These are phyloP conservation scores for Polyommatus icarus DNA, from an alignment of 2,888 invertebrate genomes.

Conservation along the genomic window DNA sequence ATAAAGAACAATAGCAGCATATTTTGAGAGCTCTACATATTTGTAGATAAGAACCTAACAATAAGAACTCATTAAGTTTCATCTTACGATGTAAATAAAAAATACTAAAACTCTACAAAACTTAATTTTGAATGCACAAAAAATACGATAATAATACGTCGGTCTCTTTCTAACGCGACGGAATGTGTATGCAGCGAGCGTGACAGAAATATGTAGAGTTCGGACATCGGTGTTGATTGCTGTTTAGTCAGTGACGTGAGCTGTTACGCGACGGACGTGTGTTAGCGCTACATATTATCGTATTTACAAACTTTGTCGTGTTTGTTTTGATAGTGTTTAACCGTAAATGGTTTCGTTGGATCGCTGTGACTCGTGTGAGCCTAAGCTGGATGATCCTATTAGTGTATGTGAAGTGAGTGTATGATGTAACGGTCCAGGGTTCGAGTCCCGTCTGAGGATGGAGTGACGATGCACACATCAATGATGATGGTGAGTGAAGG, in stretches of 20 bases:
- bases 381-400: slow-evolving; percentile 38
- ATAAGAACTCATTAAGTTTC: neutral
- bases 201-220: slow-evolving; percentile 50
- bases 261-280: slow-evolving; percentile 48
- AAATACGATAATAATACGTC: slow-evolving; percentile 45
- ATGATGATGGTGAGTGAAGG: slow-evolving; percentile 71
- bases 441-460: slow-evolving; percentile 63
- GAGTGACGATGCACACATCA: slow-evolving; percentile 68
- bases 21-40: neutral
- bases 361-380: slow-evolving; percentile 41
- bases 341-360: slow-evolving; percentile 38
- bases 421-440: slow-evolving; percentile 73
- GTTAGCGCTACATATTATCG: slow-evolving; percentile 52
- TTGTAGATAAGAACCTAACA: neutral
- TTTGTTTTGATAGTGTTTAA: slow-evolving; percentile 61
- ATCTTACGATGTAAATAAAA: slow-evolving; percentile 14
- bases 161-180: slow-evolving; percentile 51
- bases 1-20: neutral
- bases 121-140: slow-evolving; percentile 48
- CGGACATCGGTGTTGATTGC: slow-evolving; percentile 27
- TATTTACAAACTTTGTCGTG: slow-evolving; percentile 75
- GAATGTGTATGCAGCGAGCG: slow-evolving; percentile 49
- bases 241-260: slow-evolving; percentile 58
- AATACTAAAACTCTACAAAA: slow-evolving; percentile 42
- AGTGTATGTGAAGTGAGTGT: slow-evolving; percentile 68